Evolutionary conservation across 2,888 invertebrate genomes (phyloP), one percentile per base, ranked within the genome.

Genomic region (Pyrrhosoma nymphula): DNA sequence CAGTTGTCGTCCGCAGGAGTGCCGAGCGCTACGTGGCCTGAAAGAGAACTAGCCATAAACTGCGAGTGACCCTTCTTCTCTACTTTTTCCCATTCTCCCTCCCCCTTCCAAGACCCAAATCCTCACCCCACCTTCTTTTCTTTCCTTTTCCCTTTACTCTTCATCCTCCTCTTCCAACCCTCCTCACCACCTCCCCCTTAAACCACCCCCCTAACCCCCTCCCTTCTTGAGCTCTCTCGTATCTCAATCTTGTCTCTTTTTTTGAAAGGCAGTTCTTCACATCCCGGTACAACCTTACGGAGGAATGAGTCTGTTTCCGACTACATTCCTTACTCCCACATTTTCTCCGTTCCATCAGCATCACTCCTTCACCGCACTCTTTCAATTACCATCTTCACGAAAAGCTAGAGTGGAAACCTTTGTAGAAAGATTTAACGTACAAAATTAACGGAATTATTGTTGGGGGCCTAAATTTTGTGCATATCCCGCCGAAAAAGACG

Each of bases 1-100:
- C 93, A 93, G 93, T 93, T 93, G 93, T 93, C 93, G 93, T 93
- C 93, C 93, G 93, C 93, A 93, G 93, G 47, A 93, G 93, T 93
- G 93, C 91, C 91, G 91, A 56, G 63, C 93, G 93, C 63, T 93
- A 93, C 93, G 93, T 93, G 93, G 93, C 47, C 75, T 93, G 93
- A 93, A 93, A 93, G 93, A 93, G 93, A 93, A 93, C 93, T 93
- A 93, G 93, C 93, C 93, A 93, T 93, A 93, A 93, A 93, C 93
- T 75, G 93, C 93, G 93, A 93, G 69, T 93, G 93, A 93, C 93
- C 93, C 93, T 93, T 47, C 93, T 93, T n/a, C 93, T 93, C 47
- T 93, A 93, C 60, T 91, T 91, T 8, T 35, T 93, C 47, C 91
- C 91, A 10, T 39, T n/a, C 26, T 55, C 88, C 39, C 39, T 26